phyloP scores from a whole-genome alignment of 1,140 invertebrate species.

The Dreissena polymorpha region DNA sequence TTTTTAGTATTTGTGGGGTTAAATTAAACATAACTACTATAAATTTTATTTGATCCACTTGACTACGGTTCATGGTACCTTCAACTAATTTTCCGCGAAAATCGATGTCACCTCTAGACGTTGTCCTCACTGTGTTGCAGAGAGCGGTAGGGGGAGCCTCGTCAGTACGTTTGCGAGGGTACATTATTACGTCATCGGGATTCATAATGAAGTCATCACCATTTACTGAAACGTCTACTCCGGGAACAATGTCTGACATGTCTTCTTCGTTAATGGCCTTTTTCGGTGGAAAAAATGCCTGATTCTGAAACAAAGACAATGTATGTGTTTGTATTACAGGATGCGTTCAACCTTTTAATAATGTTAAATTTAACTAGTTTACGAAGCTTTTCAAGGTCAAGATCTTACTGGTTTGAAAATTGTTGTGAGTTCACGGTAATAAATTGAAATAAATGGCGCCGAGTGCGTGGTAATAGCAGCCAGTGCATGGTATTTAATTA shows the following conservation, averaged over 20 bases:
- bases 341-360: too few species aligned
- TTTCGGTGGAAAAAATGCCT: background rate
- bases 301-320: background rate
- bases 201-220: constrained; percentile 15
- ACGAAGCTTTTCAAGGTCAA: too few species aligned
- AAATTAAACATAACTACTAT: too few species aligned
- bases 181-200: background rate
- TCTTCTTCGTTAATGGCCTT: constrained; percentile 9
- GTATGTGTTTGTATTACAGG: too few species aligned
- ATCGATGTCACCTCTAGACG: background rate
- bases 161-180: background rate
- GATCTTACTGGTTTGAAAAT: too few species aligned
- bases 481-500: too few species aligned
- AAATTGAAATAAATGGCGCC: too few species aligned
- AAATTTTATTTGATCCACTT: too few species aligned
- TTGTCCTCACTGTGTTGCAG: constrained; percentile 44
- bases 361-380: too few species aligned
- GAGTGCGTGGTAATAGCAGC: too few species aligned
- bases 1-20: too few species aligned
- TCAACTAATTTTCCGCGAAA: constrained; percentile 25
- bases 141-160: constrained; percentile 19
- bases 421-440: too few species aligned
- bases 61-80: constrained; percentile 1
- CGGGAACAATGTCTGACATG: constrained; percentile 13
- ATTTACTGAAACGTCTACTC: constrained; percentile 5